Evolutionary conservation across 2,888 invertebrate genomes (phyloP), one percentile per base, ranked within the genome.

Genomic region (Norana najaformis): DNA sequence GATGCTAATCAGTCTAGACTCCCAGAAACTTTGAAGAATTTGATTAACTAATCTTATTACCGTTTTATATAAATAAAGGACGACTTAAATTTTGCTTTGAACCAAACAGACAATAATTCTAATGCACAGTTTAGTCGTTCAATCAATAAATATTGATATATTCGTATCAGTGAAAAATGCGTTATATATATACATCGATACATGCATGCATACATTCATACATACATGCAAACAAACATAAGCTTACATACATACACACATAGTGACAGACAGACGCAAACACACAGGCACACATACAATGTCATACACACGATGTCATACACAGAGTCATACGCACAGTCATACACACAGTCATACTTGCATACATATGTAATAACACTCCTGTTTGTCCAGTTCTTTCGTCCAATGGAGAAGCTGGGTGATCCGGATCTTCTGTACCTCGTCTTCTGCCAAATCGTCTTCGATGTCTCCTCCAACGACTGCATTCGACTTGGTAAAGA

Each of bases 331-430:
- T 23, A 23, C 47, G 6, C 23, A 47, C 47, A 47, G 20, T 47
- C 47, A 23, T 23, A 23, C 23, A 47, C 23, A 3, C 3, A 23
- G 20, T 0, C 23, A 47, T 23, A 47, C 47, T 23, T 47, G 4
- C 23, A 11, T 69, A 13, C 8, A 69, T 8, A 8, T 69, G 30
- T n/a, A n/a, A 13, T 69, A 8, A 11, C 14, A 69, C 30, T 69
- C n/a, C 69, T 69, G 69, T 69, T n/a, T 69, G 69, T 69, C 36
- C 92, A 96, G 96, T 95, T 98, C 36, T 99, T 99, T 94, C 97
- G 97, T 30, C 99, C 99, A 0, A 96, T 96, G 30, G 99, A 99
- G 95, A 95, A 95, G 23, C 94, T 97, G 88, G 96, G 96, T 38
- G 82, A 90, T 53, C 96, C 96, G 0, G 94, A 96, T 69, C 96